These are phyloP conservation scores for Hedya salicella DNA, from an alignment of 2,888 invertebrate species.

Conservation along the genomic window DNA sequence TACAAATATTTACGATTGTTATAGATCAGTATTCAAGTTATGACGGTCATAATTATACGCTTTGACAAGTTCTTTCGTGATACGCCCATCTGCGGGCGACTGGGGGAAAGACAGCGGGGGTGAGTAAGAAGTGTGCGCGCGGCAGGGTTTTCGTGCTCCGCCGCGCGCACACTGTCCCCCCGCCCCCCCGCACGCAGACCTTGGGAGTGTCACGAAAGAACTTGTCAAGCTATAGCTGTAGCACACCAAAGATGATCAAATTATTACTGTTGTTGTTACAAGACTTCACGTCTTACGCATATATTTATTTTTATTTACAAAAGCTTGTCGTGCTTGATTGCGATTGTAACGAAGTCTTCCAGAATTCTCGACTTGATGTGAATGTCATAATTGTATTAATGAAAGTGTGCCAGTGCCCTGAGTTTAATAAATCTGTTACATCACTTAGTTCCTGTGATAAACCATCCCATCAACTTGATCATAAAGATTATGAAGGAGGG, in stretches of 20 bases:
- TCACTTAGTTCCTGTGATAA: constrained; percentile 3
- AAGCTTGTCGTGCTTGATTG: constrained; percentile 52
- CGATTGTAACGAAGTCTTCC: constrained; percentile 71
- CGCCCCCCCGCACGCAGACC: no score
- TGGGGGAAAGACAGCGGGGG: no score
- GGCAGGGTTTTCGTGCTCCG: no score
- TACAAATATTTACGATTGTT: constrained; percentile 39
- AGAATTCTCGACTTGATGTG: constrained; percentile 54
- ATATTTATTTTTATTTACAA: constrained; percentile 18
- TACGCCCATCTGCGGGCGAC: no score
- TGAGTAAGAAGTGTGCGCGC: no score
- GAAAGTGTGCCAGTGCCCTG: constrained; percentile 66
- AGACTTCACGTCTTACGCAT: constrained; percentile 3
- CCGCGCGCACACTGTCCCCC: no score
- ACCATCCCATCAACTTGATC: not conserved
- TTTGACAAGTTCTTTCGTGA: no score
- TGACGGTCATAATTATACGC: constrained; percentile 21
- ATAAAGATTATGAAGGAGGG: not conserved
- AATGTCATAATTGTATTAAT: constrained; percentile 60
- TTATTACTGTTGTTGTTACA: constrained; percentile 40
- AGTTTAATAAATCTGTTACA: constrained; percentile 10
- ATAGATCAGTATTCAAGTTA: constrained; percentile 38
- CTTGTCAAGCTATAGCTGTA: no score
- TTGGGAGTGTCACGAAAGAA: no score
- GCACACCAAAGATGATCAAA: constrained; percentile 37